Base-by-base conservation (phyloP, 2,797 vertebrate species). In the Onychomys leucogaster region DNA sequence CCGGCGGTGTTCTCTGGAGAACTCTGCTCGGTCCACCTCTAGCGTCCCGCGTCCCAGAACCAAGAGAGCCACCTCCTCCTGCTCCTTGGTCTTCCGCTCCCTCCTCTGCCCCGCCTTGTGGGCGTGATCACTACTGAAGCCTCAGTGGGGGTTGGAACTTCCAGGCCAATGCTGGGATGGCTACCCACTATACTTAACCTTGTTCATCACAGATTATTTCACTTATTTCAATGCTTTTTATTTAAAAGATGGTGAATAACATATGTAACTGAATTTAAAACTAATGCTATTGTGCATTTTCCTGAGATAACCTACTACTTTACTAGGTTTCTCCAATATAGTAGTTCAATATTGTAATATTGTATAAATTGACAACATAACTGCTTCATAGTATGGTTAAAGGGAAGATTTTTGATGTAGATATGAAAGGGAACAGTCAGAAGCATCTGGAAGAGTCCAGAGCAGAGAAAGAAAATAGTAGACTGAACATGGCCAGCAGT, bases 181-280 rank as follows among this genome's bases (percentile, higher is more conserved):
- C n/a, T n/a, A n/a, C n/a, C n/a, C n/a, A n/a, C n/a, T n/a, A n/a
- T n/a, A n/a, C n/a, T n/a, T 23, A 52, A 3, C 25, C 25, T 3
- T 89, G 78, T 13, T 34, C 34, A 89, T n/a, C 9, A 61, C 5
- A 63, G 76, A 69, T 90, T 29, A 59, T 86, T 92, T 90, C 71
- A 55, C 29, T 89, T 4, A 75, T 77, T 82, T 87, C 73, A 78
- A 76, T 17, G 8, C 21, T 85, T 89, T 71, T 80, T 61, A 55
- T 55, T 78, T 91, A 37, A 76, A 57, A 81, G 29, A 32, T 11
- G 14, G 86, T 37, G 67, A 77, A 69, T 67, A 34, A 63, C 41
- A 90, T 34, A 90, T 34, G 34, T 76, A 94, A 78, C 34, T 65
- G 67, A 94, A 86, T 81, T 32, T 80, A 46, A 80, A 67, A 84